These are phyloP conservation scores for Hypotaenidia okinawae DNA, from an alignment of 2,797 vertebrate species.

Conservation along the genomic window DNA sequence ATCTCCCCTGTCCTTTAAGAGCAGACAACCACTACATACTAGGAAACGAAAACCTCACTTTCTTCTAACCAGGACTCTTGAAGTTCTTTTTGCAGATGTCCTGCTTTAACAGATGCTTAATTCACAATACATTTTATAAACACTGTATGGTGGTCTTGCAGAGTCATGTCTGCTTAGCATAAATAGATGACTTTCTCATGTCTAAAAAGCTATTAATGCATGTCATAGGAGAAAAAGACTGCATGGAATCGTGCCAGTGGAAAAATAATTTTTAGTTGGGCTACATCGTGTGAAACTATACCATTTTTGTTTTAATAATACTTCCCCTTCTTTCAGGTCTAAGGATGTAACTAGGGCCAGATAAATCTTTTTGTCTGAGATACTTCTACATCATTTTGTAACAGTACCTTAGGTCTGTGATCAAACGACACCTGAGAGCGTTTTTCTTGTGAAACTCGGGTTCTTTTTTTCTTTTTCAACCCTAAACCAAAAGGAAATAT, in stretches of 20 bases:
- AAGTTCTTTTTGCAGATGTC: neutral
- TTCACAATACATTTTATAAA: neutral
- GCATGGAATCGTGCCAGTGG: neutral
- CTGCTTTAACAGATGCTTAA: neutral
- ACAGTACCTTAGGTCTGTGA: neutral
- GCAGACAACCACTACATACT: neutral
- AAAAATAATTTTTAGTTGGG: neutral
- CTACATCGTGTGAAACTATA: neutral
- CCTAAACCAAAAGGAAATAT: neutral
- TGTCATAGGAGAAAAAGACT: neutral
- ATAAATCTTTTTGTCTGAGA: neutral
- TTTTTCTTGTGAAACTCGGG: neutral
- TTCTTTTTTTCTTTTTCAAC: neutral
- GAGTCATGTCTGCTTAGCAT: neutral
- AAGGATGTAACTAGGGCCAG: neutral
- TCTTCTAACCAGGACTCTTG: neutral
- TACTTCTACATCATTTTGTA: neutral
- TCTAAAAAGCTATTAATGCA: neutral
- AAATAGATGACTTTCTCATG: neutral
- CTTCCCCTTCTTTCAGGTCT: neutral
- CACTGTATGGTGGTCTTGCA: neutral
- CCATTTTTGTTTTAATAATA: neutral
- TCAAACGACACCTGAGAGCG: neutral
- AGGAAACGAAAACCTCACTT: neutral
- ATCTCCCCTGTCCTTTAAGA: neutral